These are phyloP conservation scores for Centruroides sculpturatus DNA, from an alignment of 1,140 invertebrate species.

Conservation along the genomic window DNA sequence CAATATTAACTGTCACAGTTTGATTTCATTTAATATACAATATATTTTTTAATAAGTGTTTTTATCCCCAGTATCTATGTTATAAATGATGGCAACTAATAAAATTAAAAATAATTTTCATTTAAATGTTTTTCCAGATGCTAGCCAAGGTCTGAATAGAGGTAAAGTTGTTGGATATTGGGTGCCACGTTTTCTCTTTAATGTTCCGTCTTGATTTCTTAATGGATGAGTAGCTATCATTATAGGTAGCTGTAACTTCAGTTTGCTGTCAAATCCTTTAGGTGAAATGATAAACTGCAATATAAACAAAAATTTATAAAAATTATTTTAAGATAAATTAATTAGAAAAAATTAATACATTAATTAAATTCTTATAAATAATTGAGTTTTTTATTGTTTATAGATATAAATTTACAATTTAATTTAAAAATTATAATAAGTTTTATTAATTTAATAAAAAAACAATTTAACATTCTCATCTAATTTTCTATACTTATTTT, in stretches of 20 bases:
- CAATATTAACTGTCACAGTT: too few species aligned
- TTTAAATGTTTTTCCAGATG: not conserved
- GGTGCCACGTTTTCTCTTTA: conserved; percentile 42
- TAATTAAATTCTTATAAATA: too few species aligned
- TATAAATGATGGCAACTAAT: too few species aligned
- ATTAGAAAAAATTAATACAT: not conserved
- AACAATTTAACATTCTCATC: too few species aligned
- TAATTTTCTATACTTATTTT: too few species aligned
- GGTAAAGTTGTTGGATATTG: conserved; percentile 80
- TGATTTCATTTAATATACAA: too few species aligned
- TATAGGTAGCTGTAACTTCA: conserved; percentile 82
- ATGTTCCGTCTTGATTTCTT: conserved; percentile 34
- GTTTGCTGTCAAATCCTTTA: conserved; percentile 77
- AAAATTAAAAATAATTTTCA: not conserved
- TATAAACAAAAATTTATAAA: not conserved
- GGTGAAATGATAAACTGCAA: conserved; percentile 75
- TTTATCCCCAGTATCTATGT: too few species aligned
- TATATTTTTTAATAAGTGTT: too few species aligned
- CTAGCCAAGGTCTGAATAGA: conserved; percentile 52
- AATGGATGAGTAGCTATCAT: conserved; percentile 83
- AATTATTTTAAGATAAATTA: not conserved
- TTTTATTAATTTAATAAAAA: too few species aligned
- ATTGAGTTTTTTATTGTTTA: too few species aligned
- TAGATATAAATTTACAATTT: too few species aligned
- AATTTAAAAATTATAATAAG: too few species aligned